Evolutionary conservation across 2,888 invertebrate genomes (phyloP).

Genomic region (Plagodis dolabraria): DNA sequence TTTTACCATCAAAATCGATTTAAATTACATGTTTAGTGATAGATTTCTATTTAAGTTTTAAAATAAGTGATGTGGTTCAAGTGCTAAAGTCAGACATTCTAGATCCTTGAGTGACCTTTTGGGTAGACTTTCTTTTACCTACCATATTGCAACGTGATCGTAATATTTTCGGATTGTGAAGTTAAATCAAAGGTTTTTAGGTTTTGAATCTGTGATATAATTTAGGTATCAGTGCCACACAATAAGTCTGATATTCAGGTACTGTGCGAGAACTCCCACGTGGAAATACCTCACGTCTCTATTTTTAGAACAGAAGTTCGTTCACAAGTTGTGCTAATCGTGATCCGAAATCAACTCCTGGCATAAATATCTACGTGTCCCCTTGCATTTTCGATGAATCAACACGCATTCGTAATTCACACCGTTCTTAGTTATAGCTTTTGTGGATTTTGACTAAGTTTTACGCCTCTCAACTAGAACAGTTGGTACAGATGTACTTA

Average conservation of each 20-base stretch:
- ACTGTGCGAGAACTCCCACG: constrained; percentile 80
- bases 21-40: constrained; percentile 59
- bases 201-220: constrained; percentile 70
- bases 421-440: constrained; percentile 4
- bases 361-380: constrained; percentile 13
- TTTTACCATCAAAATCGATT: constrained; percentile 54
- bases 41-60: constrained; percentile 64
- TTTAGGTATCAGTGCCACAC: constrained; percentile 69
- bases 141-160: constrained; percentile 74
- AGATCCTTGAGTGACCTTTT: constrained; percentile 83
- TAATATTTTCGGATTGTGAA: constrained; percentile 54
- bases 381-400: constrained; percentile 7
- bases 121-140: constrained; percentile 78
- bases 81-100: constrained; percentile 70
- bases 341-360: constrained; percentile 50
- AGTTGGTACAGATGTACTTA: too few species aligned
- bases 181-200: constrained; percentile 50
- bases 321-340: constrained; percentile 67
- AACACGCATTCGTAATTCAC: not conserved
- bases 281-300: constrained; percentile 82
- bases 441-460: constrained; percentile 8
- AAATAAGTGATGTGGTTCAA: constrained; percentile 68
- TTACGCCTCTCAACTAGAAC: not conserved
- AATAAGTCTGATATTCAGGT: constrained; percentile 70
- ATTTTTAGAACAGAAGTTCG: constrained; percentile 80